Conservation (phyloP, 2,888 invertebrate genomes). For the Corbicula japonica region DNA sequence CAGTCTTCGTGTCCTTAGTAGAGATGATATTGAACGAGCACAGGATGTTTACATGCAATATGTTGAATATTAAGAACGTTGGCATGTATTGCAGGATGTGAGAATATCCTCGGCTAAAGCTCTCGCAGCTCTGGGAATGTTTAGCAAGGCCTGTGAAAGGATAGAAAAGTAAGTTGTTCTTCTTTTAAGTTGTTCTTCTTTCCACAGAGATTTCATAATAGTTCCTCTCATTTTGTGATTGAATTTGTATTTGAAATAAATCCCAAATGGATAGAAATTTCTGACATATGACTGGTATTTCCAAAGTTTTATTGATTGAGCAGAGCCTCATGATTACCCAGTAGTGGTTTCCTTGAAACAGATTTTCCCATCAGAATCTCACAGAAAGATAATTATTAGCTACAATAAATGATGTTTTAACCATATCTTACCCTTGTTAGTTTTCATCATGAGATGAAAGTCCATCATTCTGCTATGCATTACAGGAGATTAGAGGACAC, state of each 20-base stretch:
- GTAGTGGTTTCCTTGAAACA: too few relatives aligned
- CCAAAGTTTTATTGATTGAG: too few relatives aligned
- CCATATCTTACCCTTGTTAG: not conserved
- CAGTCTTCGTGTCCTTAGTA: not conserved
- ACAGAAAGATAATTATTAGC: not conserved
- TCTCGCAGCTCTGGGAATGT: conserved; percentile 84
- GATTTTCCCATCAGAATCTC: too few relatives aligned
- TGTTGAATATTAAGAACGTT: too few relatives aligned
- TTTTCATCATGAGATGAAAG: too few relatives aligned
- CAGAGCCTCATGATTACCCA: too few relatives aligned
- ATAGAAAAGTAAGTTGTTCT: conserved; percentile 82
- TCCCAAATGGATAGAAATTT: too few relatives aligned
- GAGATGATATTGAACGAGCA: not conserved
- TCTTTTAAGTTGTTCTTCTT: not conserved
- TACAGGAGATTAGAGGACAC: conserved; percentile 81
- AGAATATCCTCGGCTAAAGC: conserved; percentile 82
- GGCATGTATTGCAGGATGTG: conserved; percentile 78
- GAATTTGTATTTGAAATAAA: too few relatives aligned
- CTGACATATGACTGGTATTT: too few relatives aligned
- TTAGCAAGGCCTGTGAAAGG: conserved; percentile 82
- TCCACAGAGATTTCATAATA: too few relatives aligned
- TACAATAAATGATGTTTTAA: not conserved
- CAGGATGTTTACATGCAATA: too few relatives aligned
- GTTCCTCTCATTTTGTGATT: too few relatives aligned
- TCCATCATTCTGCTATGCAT: conserved; percentile 3